phyloP scores from a whole-genome alignment of 2,113 vertebrate genomes.

The Rissa tridactyla region DNA sequence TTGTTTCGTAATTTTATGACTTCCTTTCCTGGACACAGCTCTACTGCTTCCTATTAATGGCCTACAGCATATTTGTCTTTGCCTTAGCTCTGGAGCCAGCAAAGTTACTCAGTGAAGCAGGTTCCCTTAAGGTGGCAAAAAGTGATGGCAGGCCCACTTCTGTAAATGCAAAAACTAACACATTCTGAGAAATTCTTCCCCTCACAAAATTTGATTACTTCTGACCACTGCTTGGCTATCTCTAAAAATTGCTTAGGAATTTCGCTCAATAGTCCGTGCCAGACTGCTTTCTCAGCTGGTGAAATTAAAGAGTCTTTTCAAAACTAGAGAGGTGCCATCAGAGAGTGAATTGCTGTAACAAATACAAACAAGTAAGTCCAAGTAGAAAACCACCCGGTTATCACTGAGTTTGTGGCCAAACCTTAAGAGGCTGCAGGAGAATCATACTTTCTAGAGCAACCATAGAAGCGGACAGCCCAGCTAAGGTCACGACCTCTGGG shows the following conservation, averaged over 20 bases:
- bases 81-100: background rate
- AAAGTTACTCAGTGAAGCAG: background rate
- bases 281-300: background rate
- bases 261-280: background rate
- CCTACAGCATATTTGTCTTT: background rate
- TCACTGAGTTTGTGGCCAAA: background rate
- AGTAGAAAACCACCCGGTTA: background rate
- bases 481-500: background rate
- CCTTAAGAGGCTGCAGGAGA: background rate
- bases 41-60: background rate
- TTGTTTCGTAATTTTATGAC: background rate
- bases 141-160: background rate
- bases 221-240: background rate
- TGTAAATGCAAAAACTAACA: background rate
- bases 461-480: background rate
- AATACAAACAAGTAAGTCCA: background rate
- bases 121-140: background rate
- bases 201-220: background rate
- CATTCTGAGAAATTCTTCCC: background rate
- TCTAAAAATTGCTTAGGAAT: background rate
- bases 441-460: background rate
- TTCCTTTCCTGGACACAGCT: background rate
- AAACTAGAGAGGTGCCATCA: background rate
- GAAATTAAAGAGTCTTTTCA: background rate
- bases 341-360: background rate